These are phyloP conservation scores for Eristalis intricaria DNA, from an alignment of 2,888 invertebrate species.

Conservation along the genomic window DNA sequence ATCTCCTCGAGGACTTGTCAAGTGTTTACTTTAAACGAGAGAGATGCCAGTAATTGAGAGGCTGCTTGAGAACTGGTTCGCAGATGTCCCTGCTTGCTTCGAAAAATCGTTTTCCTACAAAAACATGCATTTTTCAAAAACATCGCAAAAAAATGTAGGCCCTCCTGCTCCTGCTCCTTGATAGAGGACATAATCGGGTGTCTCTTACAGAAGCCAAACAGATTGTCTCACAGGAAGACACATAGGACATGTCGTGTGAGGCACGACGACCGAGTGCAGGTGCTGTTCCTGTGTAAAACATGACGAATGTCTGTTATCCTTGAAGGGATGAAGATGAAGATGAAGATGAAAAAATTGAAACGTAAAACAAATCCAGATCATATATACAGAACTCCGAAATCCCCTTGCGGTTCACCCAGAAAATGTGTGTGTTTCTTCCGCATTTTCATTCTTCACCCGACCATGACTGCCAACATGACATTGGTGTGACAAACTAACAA, in stretches of 20 bases:
- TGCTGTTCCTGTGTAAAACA: slow-evolving; percentile 56
- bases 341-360: slow-evolving; percentile 4
- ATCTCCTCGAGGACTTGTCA: slow-evolving; percentile 34
- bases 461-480: slow-evolving; percentile 72
- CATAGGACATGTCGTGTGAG: slow-evolving; percentile 15
- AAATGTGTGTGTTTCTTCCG: slow-evolving; percentile 29
- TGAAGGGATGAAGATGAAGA: slow-evolving; percentile 26
- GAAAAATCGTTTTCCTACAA: not conserved
- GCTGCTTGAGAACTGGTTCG: slow-evolving; percentile 57
- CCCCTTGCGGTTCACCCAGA: slow-evolving; percentile 63
- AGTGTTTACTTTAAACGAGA: slow-evolving; percentile 55
- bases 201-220: not conserved
- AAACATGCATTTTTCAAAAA: not conserved
- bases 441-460: slow-evolving; percentile 60
- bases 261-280: slow-evolving; percentile 29
- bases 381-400: slow-evolving; percentile 9
- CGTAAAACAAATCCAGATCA: slow-evolving; percentile 12
- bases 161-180: not conserved
- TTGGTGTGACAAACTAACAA: slow-evolving; percentile 69
- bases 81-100: not conserved
- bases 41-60: slow-evolving; percentile 54
- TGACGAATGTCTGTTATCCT: slow-evolving; percentile 65
- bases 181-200: slow-evolving; percentile 1
- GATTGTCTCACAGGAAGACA: slow-evolving; percentile 35
- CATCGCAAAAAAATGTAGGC: not conserved